phyloP scores from a whole-genome alignment of 2,113 vertebrate species.

The Lycaon pictus region DNA sequence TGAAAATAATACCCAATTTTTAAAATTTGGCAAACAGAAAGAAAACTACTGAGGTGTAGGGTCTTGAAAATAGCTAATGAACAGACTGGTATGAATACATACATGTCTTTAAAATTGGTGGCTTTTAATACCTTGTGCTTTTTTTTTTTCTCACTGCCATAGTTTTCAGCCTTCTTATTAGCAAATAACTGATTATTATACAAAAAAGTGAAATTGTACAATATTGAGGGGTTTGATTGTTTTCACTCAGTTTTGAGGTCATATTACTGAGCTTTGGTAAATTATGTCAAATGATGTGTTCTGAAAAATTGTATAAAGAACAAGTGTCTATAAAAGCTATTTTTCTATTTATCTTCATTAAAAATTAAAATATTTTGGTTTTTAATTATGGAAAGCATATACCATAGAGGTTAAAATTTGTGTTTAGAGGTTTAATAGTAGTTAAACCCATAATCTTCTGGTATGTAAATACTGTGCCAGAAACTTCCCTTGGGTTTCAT shows the following conservation, averaged over 20 bases:
- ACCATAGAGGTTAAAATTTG: neutral
- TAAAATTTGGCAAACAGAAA: neutral
- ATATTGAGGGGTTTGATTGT: neutral
- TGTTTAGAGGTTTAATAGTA: constrained; percentile 11
- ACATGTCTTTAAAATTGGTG: neutral
- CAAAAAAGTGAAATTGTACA: neutral
- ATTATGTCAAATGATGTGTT: neutral
- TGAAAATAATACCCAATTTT: neutral
- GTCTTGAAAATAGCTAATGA: neutral
- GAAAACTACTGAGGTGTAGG: neutral
- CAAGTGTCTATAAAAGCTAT: neutral
- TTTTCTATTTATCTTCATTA: neutral
- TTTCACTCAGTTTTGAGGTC: neutral
- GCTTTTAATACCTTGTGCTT: neutral
- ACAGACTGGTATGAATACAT: neutral
- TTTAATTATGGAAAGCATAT: constrained; percentile 1
- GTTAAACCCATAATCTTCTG: neutral
- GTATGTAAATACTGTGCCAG: neutral
- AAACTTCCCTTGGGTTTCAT: neutral
- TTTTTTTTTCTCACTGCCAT: neutral
- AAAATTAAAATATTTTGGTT: constrained; percentile 51
- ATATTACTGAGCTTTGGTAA: neutral
- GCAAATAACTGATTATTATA: neutral
- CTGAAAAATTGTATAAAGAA: neutral
- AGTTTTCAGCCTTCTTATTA: neutral